A percentile compares a stretch with the other conserved stretches of the same genome.
Conservation (phyloP, 2,797 vertebrate genomes). For the Hyperoplus lanceolatus region DNA sequence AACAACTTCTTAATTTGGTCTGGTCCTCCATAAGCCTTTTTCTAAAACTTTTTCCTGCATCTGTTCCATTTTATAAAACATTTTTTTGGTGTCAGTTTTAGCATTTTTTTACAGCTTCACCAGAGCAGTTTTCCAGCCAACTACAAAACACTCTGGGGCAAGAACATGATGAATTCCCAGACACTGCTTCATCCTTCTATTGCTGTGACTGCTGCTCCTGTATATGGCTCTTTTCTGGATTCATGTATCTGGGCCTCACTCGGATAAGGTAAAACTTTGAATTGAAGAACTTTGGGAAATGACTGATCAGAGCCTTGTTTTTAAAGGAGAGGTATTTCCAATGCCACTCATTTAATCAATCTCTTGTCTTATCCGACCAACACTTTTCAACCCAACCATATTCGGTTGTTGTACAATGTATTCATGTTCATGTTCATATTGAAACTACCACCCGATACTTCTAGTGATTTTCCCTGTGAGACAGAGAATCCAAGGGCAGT, state of each 20-base stretch:
- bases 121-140: slow-evolving; percentile 2
- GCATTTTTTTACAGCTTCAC: neutral
- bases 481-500: slow-evolving; percentile 31
- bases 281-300: neutral
- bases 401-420: slow-evolving; percentile 17
- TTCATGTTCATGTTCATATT: slow-evolving; percentile 11
- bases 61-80: neutral
- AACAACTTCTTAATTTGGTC: neutral
- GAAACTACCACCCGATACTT: slow-evolving; percentile 14
- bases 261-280: neutral
- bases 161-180: slow-evolving; percentile 1
- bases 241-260: neutral
- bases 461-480: slow-evolving; percentile 8
- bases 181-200: neutral
- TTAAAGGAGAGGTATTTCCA: neutral
- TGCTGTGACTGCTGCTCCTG: neutral
- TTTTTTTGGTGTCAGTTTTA: slow-evolving; percentile 1
- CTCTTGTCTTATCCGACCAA: too few species aligned
- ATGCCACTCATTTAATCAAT: too few species aligned
- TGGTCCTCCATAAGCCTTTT: neutral
- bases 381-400: too few species aligned
- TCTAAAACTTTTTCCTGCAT: neutral
- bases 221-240: neutral
- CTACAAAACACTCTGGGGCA: neutral
- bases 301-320: neutral